Conservation (phyloP, 30 jellyfish, hydroid and myxozoan species). For the Pseudorhiza aurosa region DNA sequence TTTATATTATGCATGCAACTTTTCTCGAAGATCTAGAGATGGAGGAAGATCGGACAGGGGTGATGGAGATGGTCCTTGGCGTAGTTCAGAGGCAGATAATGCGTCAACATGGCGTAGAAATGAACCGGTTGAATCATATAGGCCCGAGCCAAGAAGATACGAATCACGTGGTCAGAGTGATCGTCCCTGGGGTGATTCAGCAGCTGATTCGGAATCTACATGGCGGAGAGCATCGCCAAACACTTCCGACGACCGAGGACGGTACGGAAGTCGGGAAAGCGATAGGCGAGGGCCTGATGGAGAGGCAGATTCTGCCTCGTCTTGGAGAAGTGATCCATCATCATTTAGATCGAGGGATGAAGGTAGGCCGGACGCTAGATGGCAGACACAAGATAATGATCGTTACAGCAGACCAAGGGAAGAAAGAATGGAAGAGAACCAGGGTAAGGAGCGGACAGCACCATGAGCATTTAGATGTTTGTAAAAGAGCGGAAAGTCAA, state of each 20-base stretch:
- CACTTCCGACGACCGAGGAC: constrained; percentile 44
- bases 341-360: constrained; percentile 29
- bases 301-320: constrained; percentile 67
- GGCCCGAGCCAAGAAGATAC: constrained; percentile 47
- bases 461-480: too few species aligned
- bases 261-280: constrained; percentile 46
- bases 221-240: constrained; percentile 54
- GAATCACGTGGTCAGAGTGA: constrained; percentile 34
- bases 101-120: constrained; percentile 66
- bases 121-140: constrained; percentile 19
- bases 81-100: constrained; percentile 55
- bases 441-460: too few species aligned
- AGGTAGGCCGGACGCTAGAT: constrained; percentile 9
- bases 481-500: too few species aligned
- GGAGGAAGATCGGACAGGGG: constrained; percentile 51
- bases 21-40: constrained; percentile 8
- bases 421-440: constrained; percentile 11
- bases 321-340: constrained; percentile 74
- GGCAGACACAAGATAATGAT: constrained; percentile 7
- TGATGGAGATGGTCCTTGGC: constrained; percentile 19
- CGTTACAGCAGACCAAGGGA: constrained; percentile 24
- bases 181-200: constrained; percentile 69
- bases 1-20: not conserved
- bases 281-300: constrained; percentile 63
- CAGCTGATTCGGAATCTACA: constrained; percentile 52